phyloP scores from a whole-genome alignment of 2,888 invertebrate genomes.

The Baccha elongata region DNA sequence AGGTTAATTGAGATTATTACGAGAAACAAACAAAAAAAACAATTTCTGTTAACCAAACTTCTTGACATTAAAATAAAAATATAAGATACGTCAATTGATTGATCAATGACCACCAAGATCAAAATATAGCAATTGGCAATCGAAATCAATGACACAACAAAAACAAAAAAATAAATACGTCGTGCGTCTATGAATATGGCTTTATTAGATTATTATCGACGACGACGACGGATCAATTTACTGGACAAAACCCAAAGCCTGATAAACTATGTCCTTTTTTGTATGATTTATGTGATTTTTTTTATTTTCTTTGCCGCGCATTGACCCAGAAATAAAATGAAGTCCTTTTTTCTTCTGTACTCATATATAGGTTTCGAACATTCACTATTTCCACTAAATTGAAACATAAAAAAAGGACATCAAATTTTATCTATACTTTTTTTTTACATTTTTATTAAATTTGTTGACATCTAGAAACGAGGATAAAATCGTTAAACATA shows the following conservation, averaged over 20 bases:
- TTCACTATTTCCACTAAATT: constrained; percentile 68
- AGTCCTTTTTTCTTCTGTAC: not conserved
- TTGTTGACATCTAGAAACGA: constrained; percentile 69
- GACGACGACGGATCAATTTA: constrained; percentile 53
- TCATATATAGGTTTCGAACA: constrained; percentile 6
- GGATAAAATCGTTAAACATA: constrained; percentile 70
- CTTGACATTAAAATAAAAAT: too few relatives aligned
- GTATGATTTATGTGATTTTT: constrained; percentile 50
- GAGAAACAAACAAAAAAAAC: too few relatives aligned
- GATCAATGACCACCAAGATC: too few relatives aligned
- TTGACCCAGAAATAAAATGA: constrained; percentile 15
- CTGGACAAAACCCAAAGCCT: constrained; percentile 41
- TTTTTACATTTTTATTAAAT: constrained; percentile 62
- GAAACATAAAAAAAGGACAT: constrained; percentile 68
- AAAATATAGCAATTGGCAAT: too few relatives aligned
- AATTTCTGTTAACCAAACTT: too few relatives aligned
- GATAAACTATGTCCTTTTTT: constrained; percentile 40
- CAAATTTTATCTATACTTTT: constrained; percentile 27
- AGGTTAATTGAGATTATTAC: too few relatives aligned
- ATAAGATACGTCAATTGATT: too few relatives aligned
- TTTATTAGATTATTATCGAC: constrained; percentile 32
- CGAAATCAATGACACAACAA: too few relatives aligned
- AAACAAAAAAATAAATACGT: too few relatives aligned
- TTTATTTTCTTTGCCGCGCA: constrained; percentile 6
- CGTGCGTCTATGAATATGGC: too few relatives aligned